Evolutionary conservation across 1,140 invertebrate species (phyloP).

Genomic region (Papilio xuthus): DNA sequence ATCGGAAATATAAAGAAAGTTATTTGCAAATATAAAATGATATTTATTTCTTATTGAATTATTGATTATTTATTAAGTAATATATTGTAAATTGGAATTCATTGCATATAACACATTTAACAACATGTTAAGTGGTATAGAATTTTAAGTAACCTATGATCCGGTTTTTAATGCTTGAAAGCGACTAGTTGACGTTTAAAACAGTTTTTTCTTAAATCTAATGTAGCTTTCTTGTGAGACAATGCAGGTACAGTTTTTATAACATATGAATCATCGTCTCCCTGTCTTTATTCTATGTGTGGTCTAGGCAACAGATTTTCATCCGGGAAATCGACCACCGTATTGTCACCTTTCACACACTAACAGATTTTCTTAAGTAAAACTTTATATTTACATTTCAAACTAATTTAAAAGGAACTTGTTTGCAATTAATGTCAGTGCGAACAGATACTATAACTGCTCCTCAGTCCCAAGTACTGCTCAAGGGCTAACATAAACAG

Average conservation of each 20-base stretch:
- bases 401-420: too few relatives aligned
- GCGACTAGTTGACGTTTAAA: neutral
- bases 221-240: neutral
- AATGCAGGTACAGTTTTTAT: neutral
- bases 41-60: too few relatives aligned
- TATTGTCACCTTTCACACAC: too few relatives aligned
- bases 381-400: too few relatives aligned
- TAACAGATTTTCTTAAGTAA: too few relatives aligned
- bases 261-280: neutral
- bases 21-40: too few relatives aligned
- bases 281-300: neutral
- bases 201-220: neutral
- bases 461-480: neutral
- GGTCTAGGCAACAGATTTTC: too few relatives aligned
- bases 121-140: neutral
- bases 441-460: neutral
- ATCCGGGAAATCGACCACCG: too few relatives aligned
- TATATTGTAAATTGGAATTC: neutral
- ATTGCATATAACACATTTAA: neutral
- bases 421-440: neutral
- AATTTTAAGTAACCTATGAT: conserved; percentile 5
- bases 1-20: neutral
- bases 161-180: neutral
- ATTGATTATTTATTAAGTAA: too few relatives aligned
- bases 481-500: neutral